Evolutionary conservation across 2,888 invertebrate species (phyloP), one percentile per base, ranked within the genome.

Genomic region (Cryptocephalus moraei): DNA sequence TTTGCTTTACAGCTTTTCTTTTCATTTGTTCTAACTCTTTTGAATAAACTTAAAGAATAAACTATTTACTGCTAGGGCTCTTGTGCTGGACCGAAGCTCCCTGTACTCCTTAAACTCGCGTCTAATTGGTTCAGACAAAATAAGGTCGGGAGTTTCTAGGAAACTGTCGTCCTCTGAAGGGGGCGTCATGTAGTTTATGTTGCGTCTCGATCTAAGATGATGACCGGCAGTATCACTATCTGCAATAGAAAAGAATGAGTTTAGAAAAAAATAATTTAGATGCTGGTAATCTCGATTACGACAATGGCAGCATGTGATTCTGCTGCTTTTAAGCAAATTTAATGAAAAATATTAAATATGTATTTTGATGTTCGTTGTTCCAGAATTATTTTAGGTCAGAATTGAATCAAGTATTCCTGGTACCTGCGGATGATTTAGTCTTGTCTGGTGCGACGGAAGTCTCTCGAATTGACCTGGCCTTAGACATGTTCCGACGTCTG

Each of bases 121-220:
- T 36, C 51, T 46, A 41, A 51, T 49, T 4, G 44, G 44, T 34
- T 50, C 47, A 10, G 49, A 53, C n/a, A 47, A 36, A 14, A 55
- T 43, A 13, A 52, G 60, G 45, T 65, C 64, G 0, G 64, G 62
- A 46, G 65, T 66, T 12, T 65, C 63, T 40, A 55, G 51, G 32
- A 62, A 53, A 51, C 62, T 67, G 46, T 69, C 70, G 41, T 71
- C 72, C 11, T 67, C 65, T 8, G 68, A 64, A 1, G 68, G 67
- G 6, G 68, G 69, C 32, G 70, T 61, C 58, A 62, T 61, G 50
- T 70, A 68, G 55, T 65, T 70, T 32, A 67, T 61, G 34, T 66
- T 67, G 49, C 67, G 67, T 47, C 70, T 63, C 9, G 71, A 68
- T 32, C 73, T 61, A 47, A 73, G 56, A 48, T 65, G 64, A 54